Evolutionary conservation across 2,113 vertebrate species (phyloP).

Genomic region (Acanthisitta chloris): DNA sequence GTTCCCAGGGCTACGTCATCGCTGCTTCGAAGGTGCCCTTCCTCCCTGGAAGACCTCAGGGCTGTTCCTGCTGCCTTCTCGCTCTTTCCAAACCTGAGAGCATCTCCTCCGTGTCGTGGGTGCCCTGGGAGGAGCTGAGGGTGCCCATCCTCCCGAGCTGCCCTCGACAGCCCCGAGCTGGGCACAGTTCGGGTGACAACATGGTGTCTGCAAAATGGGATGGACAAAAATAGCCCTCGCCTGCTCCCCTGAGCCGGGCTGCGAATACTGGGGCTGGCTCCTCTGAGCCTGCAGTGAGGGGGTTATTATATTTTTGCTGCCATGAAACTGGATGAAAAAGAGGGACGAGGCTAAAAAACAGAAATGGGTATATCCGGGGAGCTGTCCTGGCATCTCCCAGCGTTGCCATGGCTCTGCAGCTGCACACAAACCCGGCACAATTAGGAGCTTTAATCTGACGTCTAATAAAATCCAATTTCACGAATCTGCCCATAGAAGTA

Average conservation of each 20-base stretch:
- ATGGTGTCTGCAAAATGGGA: neutral
- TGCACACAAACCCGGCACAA: neutral
- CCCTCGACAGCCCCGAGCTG: neutral
- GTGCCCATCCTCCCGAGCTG: neutral
- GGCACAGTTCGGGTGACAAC: neutral
- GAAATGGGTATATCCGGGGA: neutral
- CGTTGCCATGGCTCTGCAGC: conserved; percentile 40
- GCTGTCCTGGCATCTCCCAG: neutral
- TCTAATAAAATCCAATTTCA: conserved; percentile 29
- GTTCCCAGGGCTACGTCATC: conserved; percentile 33
- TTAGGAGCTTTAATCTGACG: conserved; percentile 6
- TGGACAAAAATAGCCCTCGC: conserved; percentile 30
- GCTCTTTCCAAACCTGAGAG: conserved; percentile 31
- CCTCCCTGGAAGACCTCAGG: neutral
- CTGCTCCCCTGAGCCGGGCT: neutral
- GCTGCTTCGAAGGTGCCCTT: conserved; percentile 19
- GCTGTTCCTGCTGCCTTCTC: neutral
- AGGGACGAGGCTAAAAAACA: neutral
- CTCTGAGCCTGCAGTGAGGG: neutral
- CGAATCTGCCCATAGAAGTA: neutral
- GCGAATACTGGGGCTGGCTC: neutral
- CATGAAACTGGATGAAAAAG: neutral
- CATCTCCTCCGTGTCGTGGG: neutral
- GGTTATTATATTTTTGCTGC: neutral
- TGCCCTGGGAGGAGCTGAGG: conserved; percentile 14